Percentiles rank a stretch among this genome's conserved stretches.
These are phyloP conservation scores for Protodeltote pygarga DNA, from an alignment of 2,888 invertebrate species.

Conservation along the genomic window DNA sequence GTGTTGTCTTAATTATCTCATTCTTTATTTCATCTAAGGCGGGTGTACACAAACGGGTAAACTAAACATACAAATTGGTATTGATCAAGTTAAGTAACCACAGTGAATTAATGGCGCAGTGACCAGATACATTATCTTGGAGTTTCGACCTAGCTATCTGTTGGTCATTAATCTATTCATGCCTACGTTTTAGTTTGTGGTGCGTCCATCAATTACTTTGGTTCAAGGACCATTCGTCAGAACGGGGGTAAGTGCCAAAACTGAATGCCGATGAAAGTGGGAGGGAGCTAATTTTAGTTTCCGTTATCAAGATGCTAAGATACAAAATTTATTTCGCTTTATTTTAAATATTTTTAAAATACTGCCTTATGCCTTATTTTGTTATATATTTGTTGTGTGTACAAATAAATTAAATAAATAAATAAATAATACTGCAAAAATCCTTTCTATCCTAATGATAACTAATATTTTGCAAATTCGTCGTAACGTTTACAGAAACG, in stretches of 20 bases:
- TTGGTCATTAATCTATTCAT: constrained; percentile 81
- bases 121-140: constrained; percentile 83
- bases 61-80: constrained; percentile 65
- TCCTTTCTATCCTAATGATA: no score
- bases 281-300: constrained; percentile 28
- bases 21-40: constrained; percentile 46
- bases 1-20: constrained; percentile 47
- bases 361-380: no score
- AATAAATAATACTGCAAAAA: no score
- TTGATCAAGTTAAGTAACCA: constrained; percentile 83
- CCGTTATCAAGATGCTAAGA: constrained; percentile 4
- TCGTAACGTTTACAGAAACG: no score
- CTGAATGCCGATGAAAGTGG: constrained; percentile 33
- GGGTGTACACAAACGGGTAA: constrained; percentile 37
- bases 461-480: no score
- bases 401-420: no score
- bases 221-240: constrained; percentile 71
- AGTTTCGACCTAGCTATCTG: constrained; percentile 76
- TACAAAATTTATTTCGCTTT: neutral
- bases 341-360: no score
- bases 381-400: neutral
- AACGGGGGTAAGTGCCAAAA: constrained; percentile 56
- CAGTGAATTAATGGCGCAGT: constrained; percentile 76
- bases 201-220: constrained; percentile 76
- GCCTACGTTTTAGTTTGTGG: constrained; percentile 72